Percentiles rank a stretch among this genome's conserved stretches.
phyloP scores from a whole-genome alignment of 37 sponge, comb jelly and placozoan species.

The Diacarnus erythraeanus region DNA sequence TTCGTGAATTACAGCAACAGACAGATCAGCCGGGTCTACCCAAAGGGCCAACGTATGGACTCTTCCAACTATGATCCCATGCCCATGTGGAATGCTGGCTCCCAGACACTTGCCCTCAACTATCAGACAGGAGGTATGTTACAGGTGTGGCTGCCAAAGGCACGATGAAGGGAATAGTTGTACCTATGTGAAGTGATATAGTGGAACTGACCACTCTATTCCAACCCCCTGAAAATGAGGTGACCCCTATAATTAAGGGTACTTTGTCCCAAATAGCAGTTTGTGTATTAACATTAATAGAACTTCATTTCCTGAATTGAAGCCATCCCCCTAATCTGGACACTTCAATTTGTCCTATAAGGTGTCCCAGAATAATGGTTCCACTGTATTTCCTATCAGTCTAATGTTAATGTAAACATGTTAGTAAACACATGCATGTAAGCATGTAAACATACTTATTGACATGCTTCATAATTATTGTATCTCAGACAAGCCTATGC shows the following conservation, averaged over 20 bases:
- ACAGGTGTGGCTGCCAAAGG: neutral
- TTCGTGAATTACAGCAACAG: conserved; percentile 69
- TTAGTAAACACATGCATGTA: too few relatives aligned
- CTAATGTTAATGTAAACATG: too few relatives aligned
- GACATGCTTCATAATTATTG: too few relatives aligned
- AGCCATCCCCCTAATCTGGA: too few relatives aligned
- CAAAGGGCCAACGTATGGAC: conserved; percentile 89
- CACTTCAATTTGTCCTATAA: too few relatives aligned
- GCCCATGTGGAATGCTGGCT: conserved; percentile 94
- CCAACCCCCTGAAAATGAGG: neutral
- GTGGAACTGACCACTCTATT: neutral
- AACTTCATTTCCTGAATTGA: too few relatives aligned
- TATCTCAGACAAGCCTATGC: conserved; percentile 96
- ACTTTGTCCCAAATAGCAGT: too few relatives aligned
- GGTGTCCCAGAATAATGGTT: too few relatives aligned
- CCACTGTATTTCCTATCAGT: too few relatives aligned
- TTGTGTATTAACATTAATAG: too few relatives aligned
- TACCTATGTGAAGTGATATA: neutral
- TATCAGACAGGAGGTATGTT: conserved; percentile 89
- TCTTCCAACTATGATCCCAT: conserved; percentile 95
- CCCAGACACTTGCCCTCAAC: conserved; percentile 94
- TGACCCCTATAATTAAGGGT: too few relatives aligned
- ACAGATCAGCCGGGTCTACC: conserved; percentile 91
- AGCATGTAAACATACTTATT: too few relatives aligned
- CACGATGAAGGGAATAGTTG: neutral